Percentiles rank a stretch among this genome's conserved stretches.
Conservation (phyloP, 2,113 vertebrate species). For the Cygnus buccinator region DNA sequence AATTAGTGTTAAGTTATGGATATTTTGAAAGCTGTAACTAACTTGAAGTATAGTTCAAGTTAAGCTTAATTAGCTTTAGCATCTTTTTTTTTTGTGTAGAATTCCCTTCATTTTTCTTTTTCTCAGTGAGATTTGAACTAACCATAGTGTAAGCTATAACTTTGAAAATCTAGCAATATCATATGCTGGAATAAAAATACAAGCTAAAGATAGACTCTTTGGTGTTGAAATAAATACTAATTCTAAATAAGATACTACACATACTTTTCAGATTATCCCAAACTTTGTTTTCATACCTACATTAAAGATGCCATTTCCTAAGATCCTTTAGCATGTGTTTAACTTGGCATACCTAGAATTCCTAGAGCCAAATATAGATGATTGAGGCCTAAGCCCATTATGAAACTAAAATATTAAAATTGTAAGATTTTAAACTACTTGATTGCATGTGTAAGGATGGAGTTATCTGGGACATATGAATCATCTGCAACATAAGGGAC, state of each 20-base stretch:
- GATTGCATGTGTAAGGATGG: neutral
- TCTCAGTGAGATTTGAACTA: no score
- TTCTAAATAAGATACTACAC: neutral
- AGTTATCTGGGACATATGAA: neutral
- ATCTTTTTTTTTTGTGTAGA: neutral
- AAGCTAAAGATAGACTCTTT: neutral
- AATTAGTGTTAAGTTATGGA: neutral
- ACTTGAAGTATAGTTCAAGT: neutral
- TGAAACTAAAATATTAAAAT: neutral
- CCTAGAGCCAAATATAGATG: neutral
- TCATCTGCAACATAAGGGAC: neutral
- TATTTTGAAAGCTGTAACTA: neutral
- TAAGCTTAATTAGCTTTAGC: neutral
- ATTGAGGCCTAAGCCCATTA: neutral
- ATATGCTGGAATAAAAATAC: neutral
- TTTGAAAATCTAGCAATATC: neutral
- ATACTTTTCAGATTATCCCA: neutral
- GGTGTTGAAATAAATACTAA: neutral
- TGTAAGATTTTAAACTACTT: neutral
- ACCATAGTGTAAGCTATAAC: neutral
- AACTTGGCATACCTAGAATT: neutral
- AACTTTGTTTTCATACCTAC: neutral
- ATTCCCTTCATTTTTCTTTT: neutral
- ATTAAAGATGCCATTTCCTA: neutral
- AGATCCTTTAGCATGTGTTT: neutral